Evolutionary conservation across 2,888 invertebrate genomes (phyloP), one percentile per base, ranked within the genome.

Genomic region (Xestia c-nigrum): DNA sequence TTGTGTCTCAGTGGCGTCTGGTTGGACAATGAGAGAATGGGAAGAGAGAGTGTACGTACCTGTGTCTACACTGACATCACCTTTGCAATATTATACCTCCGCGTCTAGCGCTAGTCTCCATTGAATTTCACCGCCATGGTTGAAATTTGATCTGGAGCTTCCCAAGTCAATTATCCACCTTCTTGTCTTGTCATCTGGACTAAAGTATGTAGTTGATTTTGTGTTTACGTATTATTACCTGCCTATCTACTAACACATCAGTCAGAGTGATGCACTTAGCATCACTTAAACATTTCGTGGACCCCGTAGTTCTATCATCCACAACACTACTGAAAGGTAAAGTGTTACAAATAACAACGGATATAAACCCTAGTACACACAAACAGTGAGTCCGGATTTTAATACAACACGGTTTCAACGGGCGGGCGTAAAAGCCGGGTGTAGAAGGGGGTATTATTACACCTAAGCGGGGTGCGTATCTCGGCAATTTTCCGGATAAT

Each of bases 401-500:
- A 84, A 84, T 80, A 83, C 81, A 74, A 78, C 74, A 66, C 77
- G 63, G 55, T 71, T 46, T 55, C 52, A 75, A 68, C 59, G 69
- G 66, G 66, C 75, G 85, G 68, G 76, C 71, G 82, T 81, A 84
- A 84, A 71, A 75, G 73, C 81, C 74, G 85, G 80, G 86, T 16
- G 70, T 81, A 86, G 83, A 87, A 85, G 89, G 89, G 87, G 87
- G 89, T 72, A 85, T 91, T 90, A 90, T 91, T 93, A 90, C 91
- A 92, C 91, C 91, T 91, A 89, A 90, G 78, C 87, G 87, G 90
- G 85, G 85, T 89, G 90, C 89, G 90, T 90, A 91, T 88, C 90
- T 89, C 90, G 90, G 91, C 91, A 91, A 95, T 95, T 95, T 95
- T 95, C 94, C 95, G 91, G 93, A 92, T 94, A 94, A 96, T 96